Evolutionary conservation across 2,888 invertebrate genomes (phyloP).

Genomic region (Candidula unifasciata): DNA sequence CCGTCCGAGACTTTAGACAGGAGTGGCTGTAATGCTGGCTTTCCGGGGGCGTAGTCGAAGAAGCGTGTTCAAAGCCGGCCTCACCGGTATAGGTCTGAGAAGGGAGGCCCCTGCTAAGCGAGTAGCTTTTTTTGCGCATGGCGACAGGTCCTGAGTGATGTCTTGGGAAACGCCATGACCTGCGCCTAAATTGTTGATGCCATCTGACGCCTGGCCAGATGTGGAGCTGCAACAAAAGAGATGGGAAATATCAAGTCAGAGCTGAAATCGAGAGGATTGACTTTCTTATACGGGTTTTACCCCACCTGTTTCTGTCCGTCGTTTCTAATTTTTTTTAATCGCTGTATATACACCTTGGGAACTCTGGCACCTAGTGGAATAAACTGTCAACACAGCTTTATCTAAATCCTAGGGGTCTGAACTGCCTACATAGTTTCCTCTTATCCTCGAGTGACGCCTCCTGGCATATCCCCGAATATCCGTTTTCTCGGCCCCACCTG

Average conservation of each 20-base stretch:
- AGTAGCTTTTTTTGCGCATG: conserved; percentile 49
- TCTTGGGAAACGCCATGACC: conserved; percentile 54
- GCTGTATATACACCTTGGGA: no score
- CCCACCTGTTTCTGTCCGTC: no score
- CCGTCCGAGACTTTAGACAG: conserved; percentile 55
- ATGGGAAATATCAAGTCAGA: background rate
- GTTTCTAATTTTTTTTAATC: no score
- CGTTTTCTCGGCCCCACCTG: no score
- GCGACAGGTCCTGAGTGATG: conserved; percentile 43
- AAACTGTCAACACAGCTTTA: no score
- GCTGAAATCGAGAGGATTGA: no score
- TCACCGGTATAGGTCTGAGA: conserved; percentile 49
- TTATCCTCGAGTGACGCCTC: no score
- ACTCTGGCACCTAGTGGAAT: no score
- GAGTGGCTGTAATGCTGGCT: conserved; percentile 41
- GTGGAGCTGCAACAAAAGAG: conserved; percentile 54
- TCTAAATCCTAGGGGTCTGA: no score
- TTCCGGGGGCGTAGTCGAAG: conserved; percentile 41
- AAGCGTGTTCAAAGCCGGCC: conserved; percentile 17
- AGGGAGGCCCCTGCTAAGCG: conserved; percentile 50
- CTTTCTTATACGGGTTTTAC: no score
- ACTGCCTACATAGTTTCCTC: no score
- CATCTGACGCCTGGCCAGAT: conserved; percentile 59
- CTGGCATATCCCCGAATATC: no score
- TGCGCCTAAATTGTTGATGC: conserved; percentile 55